Conservation (phyloP, 2,888 invertebrate genomes). For the Aproaerema taeniolella region DNA sequence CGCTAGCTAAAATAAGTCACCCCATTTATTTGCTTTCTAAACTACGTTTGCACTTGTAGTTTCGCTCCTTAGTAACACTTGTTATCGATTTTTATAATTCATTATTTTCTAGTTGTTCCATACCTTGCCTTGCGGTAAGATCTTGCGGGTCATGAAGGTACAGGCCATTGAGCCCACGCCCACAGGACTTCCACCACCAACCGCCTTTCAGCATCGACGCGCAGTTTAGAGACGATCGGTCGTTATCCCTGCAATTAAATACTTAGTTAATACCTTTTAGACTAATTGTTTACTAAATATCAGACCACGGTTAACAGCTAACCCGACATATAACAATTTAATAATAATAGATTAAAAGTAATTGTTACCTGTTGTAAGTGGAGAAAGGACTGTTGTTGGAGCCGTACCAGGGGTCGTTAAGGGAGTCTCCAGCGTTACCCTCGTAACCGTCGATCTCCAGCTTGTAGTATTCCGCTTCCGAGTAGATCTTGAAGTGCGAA, state of each 20-base stretch:
- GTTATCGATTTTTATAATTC: too few species aligned
- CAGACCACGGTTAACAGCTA: too few species aligned
- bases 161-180: constrained; percentile 91
- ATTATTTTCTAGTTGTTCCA: too few species aligned
- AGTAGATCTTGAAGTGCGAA: constrained; percentile 94
- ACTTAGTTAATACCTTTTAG: too few species aligned
- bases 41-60: too few species aligned
- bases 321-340: too few species aligned
- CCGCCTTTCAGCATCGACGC: constrained; percentile 96
- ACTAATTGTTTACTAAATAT: neutral
- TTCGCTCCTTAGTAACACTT: too few species aligned
- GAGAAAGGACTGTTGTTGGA: constrained; percentile 96
- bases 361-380: constrained; percentile 92
- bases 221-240: constrained; percentile 92
- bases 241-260: constrained; percentile 83
- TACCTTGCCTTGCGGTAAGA: constrained; percentile 92
- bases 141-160: constrained; percentile 94
- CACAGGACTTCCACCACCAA: constrained; percentile 98
- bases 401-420: constrained; percentile 96
- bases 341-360: too few species aligned
- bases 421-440: constrained; percentile 92
- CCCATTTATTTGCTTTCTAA: too few species aligned
- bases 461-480: constrained; percentile 94
- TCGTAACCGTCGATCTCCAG: constrained; percentile 94
- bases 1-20: too few species aligned